Evolutionary conservation across 2,888 invertebrate species (phyloP).

Genomic region (Oscheius sp.): DNA sequence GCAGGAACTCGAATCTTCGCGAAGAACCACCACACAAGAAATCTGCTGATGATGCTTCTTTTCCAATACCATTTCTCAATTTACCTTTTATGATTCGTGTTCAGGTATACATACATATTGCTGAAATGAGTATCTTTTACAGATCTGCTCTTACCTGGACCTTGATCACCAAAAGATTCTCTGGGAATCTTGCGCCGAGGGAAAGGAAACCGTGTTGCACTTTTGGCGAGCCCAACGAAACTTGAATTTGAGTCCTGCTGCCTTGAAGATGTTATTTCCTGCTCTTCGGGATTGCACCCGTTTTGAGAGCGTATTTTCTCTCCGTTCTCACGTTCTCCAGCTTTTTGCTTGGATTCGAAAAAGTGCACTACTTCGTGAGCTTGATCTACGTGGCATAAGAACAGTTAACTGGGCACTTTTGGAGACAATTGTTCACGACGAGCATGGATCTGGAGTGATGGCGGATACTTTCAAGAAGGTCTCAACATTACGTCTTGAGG

Average conservation of each 20-base stretch:
- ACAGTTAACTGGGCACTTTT: slow-evolving; percentile 7
- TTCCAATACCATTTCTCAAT: neutral
- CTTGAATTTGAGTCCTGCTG: neutral
- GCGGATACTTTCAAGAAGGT: neutral
- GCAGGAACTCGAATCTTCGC: too few species aligned
- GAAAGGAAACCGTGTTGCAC: slow-evolving; percentile 2
- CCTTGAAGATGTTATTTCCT: neutral
- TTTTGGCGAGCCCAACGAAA: slow-evolving; percentile 3
- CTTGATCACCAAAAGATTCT: neutral
- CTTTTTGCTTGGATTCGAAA: slow-evolving; percentile 8
- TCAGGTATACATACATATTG: neutral
- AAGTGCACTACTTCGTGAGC: neutral
- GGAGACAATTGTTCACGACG: neutral
- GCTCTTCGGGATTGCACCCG: neutral
- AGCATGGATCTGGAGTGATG: neutral
- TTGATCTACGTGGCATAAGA: slow-evolving; percentile 6
- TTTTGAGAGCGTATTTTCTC: neutral
- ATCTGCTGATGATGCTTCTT: neutral
- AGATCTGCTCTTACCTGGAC: slow-evolving; percentile 2
- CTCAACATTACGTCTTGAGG: neutral
- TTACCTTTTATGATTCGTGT: slow-evolving; percentile 17
- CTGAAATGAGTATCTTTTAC: neutral
- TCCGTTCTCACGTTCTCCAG: neutral
- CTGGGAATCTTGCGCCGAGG: neutral
- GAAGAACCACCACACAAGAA: slow-evolving; percentile 4